These are phyloP conservation scores for Picathartes gymnocephalus DNA, from an alignment of 2,113 vertebrate genomes.

Conservation along the genomic window DNA sequence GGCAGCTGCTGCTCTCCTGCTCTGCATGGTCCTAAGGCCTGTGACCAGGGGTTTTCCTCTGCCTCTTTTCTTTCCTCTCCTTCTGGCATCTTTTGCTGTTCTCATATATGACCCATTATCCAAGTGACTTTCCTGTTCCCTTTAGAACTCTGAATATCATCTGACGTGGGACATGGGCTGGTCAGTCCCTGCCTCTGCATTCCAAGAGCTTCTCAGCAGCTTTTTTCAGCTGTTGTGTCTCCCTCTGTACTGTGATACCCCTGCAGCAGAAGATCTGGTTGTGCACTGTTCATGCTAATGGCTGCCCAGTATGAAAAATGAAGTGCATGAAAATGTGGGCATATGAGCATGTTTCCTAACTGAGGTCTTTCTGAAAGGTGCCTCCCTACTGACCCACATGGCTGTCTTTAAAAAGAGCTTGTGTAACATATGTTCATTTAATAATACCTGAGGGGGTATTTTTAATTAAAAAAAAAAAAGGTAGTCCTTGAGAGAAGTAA, in stretches of 20 bases:
- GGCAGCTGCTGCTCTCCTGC: neutral
- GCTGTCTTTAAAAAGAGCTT: neutral
- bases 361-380: neutral
- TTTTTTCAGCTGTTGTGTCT: neutral
- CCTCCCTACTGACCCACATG: neutral
- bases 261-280: neutral
- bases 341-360: neutral
- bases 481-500: neutral
- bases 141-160: neutral
- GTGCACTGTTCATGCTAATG: fast-evolving
- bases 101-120: fast-evolving
- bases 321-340: neutral
- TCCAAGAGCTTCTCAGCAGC: neutral
- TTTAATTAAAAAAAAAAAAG: neutral
- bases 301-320: neutral
- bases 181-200: neutral
- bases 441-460: neutral
- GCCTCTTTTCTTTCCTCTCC: neutral
- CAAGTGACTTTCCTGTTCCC: neutral
- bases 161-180: neutral
- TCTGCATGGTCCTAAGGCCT: neutral
- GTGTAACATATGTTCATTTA: neutral
- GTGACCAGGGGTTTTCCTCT: neutral
- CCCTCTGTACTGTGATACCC: neutral
- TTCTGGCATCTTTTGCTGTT: neutral